phyloP scores from a whole-genome alignment of 92 coral and sea anemone genomes.

The Hydrozoanthus gracilis region DNA sequence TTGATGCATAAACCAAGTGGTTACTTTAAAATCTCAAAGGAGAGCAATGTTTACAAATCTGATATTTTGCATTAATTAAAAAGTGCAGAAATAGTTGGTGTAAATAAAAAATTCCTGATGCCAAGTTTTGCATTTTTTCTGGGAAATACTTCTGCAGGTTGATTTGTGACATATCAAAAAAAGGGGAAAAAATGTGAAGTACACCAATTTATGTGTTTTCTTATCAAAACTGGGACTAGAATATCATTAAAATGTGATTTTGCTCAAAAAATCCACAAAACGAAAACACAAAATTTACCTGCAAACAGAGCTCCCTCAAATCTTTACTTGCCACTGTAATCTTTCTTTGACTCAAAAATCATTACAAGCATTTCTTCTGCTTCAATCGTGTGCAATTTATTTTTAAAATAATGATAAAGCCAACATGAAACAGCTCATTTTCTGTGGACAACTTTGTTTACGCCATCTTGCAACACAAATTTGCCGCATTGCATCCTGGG shows the following conservation, averaged over 20 bases:
- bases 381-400: slow-evolving; percentile 24
- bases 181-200: slow-evolving; percentile 17
- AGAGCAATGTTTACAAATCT: slow-evolving; percentile 27
- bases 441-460: neutral
- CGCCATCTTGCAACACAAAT: slow-evolving; percentile 24
- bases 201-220: slow-evolving; percentile 21
- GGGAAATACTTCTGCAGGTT: neutral
- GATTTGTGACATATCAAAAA: neutral
- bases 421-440: neutral
- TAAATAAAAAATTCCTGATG: slow-evolving; percentile 20
- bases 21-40: neutral
- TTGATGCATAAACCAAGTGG: neutral
- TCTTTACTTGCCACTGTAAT: neutral
- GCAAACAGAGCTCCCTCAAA: slow-evolving; percentile 16
- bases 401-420: slow-evolving; percentile 8
- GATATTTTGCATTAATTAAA: slow-evolving; percentile 25
- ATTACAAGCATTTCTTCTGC: slow-evolving; percentile 39
- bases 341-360: slow-evolving; percentile 7
- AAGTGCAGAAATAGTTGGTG: slow-evolving; percentile 10
- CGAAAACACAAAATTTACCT: too few species aligned
- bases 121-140: slow-evolving; percentile 10
- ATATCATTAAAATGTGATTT: slow-evolving; percentile 15
- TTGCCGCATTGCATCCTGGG: slow-evolving; percentile 44
- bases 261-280: slow-evolving; percentile 35
- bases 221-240: neutral